Conservation (phyloP, 2,113 vertebrate genomes). For the Mobula hypostoma region DNA sequence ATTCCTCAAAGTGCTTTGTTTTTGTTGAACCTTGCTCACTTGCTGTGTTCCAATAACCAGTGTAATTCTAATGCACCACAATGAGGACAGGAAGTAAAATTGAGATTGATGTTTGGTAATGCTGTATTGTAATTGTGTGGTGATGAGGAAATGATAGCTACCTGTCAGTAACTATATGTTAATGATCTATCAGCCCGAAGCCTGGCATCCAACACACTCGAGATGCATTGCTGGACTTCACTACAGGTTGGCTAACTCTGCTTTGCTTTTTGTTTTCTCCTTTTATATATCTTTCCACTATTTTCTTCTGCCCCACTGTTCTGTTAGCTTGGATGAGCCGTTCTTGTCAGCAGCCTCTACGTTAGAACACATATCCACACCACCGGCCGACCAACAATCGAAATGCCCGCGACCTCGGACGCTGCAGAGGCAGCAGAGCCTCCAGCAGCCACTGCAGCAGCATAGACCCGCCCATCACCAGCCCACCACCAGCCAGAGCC, state of each 20-base stretch:
- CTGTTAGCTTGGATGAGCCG: conserved; percentile 79
- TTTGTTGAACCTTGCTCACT: background rate
- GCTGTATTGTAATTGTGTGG: background rate
- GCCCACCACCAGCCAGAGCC: conserved; percentile 88
- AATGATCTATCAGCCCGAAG: conserved; percentile 12
- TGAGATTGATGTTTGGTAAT: background rate
- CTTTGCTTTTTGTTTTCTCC: conserved; percentile 51
- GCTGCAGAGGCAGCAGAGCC: conserved; percentile 87
- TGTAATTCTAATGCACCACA: background rate
- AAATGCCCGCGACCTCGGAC: conserved; percentile 81
- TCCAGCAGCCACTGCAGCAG: conserved; percentile 89
- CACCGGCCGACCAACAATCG: conserved; percentile 59
- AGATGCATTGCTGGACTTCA: conserved; percentile 15
- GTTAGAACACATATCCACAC: conserved; percentile 87
- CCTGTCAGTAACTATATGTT: conserved; percentile 13
- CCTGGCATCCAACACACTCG: conserved; percentile 4
- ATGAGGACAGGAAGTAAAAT: background rate
- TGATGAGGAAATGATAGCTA: background rate
- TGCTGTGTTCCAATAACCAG: background rate
- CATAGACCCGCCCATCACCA: conserved; percentile 70
- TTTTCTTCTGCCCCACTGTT: conserved; percentile 45
- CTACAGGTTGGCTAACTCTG: conserved; percentile 27
- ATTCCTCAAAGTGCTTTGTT: background rate
- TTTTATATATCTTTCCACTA: conserved; percentile 59
- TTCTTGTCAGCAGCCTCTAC: conserved; percentile 82